Percentiles rank a stretch among this genome's conserved stretches.
phyloP scores from a whole-genome alignment of 2,888 invertebrate genomes.

The Sacculina carcini region DNA sequence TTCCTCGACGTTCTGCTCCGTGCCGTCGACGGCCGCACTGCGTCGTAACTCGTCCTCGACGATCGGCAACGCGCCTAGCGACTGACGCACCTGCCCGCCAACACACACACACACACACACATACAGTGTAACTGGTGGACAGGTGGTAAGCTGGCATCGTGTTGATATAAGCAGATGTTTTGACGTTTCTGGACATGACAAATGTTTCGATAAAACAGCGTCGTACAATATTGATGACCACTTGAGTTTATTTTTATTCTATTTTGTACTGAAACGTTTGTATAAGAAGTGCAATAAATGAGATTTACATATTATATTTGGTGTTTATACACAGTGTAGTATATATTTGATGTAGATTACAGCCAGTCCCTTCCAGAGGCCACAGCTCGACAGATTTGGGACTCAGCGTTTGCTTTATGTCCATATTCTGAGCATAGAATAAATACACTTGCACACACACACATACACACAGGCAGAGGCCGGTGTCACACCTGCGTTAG shows the following conservation, averaged over 20 bases:
- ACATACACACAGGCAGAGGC: constrained; percentile 17
- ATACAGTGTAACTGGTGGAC: neutral
- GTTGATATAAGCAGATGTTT: neutral
- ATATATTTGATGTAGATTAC: too few species aligned
- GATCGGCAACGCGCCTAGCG: constrained; percentile 41
- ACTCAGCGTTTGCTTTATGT: too few species aligned
- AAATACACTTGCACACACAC: constrained; percentile 1
- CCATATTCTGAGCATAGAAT: neutral
- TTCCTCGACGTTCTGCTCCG: constrained; percentile 24
- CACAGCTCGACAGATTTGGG: too few species aligned
- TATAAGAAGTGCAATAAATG: too few species aligned
- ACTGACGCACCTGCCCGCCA: constrained; percentile 42
- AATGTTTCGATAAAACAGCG: too few species aligned
- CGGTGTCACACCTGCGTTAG: too few species aligned
- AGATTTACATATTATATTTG: too few species aligned
- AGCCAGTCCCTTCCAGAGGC: too few species aligned
- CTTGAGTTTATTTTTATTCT: too few species aligned
- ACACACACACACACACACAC: constrained; percentile 23
- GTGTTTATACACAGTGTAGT: too few species aligned
- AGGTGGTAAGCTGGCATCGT: neutral
- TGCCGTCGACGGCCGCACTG: constrained; percentile 38
- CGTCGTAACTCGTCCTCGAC: constrained; percentile 35
- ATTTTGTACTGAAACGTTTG: too few species aligned
- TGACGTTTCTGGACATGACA: neutral
- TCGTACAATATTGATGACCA: too few species aligned